These are phyloP conservation scores for Stomorhina lunata DNA, from an alignment of 2,888 invertebrate species.

Conservation along the genomic window DNA sequence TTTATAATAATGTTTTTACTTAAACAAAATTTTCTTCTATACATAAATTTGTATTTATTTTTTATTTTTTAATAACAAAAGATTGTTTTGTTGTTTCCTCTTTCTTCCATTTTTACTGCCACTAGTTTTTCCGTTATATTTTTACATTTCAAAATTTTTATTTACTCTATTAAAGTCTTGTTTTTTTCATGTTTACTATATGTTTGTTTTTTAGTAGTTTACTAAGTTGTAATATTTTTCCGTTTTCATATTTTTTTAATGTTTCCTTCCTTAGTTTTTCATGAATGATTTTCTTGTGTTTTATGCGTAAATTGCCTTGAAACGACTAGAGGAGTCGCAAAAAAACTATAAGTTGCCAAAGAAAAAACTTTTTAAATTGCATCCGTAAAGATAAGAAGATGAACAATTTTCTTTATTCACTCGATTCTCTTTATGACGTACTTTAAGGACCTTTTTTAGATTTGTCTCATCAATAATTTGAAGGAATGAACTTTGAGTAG, in stretches of 20 bases:
- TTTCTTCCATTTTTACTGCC: not conserved
- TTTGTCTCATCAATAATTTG: not conserved
- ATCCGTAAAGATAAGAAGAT: constrained; percentile 58
- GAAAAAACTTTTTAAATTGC: constrained; percentile 63
- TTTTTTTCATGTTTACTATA: not conserved
- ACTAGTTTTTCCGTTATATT: too few species aligned
- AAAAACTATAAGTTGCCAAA: constrained; percentile 1
- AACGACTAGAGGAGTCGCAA: not conserved
- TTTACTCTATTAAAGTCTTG: not conserved
- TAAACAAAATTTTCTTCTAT: not conserved
- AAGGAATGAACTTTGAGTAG: too few species aligned
- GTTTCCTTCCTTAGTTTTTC: constrained; percentile 55
- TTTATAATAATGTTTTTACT: not conserved
- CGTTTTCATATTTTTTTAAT: constrained; percentile 40
- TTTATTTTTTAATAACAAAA: constrained; percentile 16
- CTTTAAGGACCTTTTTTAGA: not conserved
- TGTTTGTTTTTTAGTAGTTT: not conserved
- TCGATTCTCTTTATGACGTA: constrained; percentile 7
- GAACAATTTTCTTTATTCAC: constrained; percentile 35
- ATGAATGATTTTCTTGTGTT: not conserved
- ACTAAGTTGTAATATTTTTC: not conserved
- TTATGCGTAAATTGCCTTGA: constrained; percentile 54
- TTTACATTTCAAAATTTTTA: constrained; percentile 12
- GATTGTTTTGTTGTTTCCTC: too few species aligned
- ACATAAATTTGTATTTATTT: not conserved